Percentiles rank a stretch among this genome's conserved stretches.
phyloP scores from a whole-genome alignment of 2,888 invertebrate species.

The Drosophila buzzatii region DNA sequence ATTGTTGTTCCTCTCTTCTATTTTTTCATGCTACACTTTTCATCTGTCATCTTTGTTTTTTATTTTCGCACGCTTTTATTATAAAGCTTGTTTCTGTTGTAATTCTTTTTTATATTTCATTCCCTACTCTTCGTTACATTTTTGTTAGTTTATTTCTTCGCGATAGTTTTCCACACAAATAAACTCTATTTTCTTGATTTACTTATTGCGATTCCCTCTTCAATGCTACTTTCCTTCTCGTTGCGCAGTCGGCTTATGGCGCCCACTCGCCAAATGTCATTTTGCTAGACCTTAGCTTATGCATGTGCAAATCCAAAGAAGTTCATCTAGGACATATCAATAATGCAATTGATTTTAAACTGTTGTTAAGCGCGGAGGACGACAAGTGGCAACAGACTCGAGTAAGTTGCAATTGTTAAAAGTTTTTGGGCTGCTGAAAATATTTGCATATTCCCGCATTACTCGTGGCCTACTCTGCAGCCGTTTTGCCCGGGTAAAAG shows the following conservation, averaged over 20 bases:
- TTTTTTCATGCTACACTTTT: too few species aligned
- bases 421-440: constrained; percentile 56
- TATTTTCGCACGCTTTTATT: neutral
- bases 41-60: neutral
- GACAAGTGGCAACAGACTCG: constrained; percentile 49
- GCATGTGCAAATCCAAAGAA: constrained; percentile 26
- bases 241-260: neutral
- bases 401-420: constrained; percentile 61
- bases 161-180: constrained; percentile 6
- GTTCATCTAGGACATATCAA: constrained; percentile 61
- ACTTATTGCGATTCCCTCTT: neutral
- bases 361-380: constrained; percentile 68
- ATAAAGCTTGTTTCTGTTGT: too few species aligned
- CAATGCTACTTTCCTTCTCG: neutral
- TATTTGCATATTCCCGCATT: constrained; percentile 68
- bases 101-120: neutral
- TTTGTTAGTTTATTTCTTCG: neutral
- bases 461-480: constrained; percentile 30
- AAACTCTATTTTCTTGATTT: neutral
- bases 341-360: constrained; percentile 75
- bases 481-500: neutral
- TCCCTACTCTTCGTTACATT: neutral
- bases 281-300: constrained; percentile 4
- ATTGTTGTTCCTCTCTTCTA: neutral
- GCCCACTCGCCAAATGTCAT: neutral